These are phyloP conservation scores for Antitype chi DNA, from an alignment of 2,888 invertebrate species.

Conservation along the genomic window DNA sequence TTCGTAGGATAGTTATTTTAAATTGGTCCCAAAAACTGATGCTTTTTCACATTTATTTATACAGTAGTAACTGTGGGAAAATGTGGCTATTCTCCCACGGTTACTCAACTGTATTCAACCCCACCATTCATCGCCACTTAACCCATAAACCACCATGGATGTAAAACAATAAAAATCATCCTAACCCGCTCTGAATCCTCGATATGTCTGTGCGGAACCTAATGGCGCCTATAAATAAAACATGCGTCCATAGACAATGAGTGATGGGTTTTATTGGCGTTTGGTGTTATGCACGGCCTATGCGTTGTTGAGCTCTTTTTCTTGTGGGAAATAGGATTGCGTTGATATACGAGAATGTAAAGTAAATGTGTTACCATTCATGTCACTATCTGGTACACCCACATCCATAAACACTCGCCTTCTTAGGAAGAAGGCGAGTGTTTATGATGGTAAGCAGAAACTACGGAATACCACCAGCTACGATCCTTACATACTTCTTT, in stretches of 20 bases:
- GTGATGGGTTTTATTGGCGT: conserved; percentile 72
- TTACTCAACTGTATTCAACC: conserved; percentile 17
- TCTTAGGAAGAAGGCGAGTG: no score
- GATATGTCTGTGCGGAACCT: conserved; percentile 66
- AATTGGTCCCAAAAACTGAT: background rate
- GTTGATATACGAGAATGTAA: conserved; percentile 7
- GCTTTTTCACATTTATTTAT: background rate
- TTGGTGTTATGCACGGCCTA: conserved; percentile 57
- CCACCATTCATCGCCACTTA: conserved; percentile 47
- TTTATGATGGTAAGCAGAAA: background rate
- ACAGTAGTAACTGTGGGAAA: background rate
- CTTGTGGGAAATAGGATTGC: conserved; percentile 35
- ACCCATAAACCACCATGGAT: conserved; percentile 56
- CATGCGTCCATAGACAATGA: conserved; percentile 72
- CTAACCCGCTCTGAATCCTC: conserved; percentile 47
- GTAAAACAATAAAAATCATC: conserved; percentile 68
- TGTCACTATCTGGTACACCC: background rate
- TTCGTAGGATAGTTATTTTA: no score
- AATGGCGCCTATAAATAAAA: conserved; percentile 75
- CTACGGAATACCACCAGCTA: background rate
- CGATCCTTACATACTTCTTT: background rate
- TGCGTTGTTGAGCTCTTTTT: conserved; percentile 32
- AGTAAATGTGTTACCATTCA: conserved; percentile 11
- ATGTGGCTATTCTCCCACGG: conserved; percentile 18
- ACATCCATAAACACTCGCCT: background rate